Evolutionary conservation across 2,113 vertebrate genomes (phyloP).

Genomic region (Catharus fuscescens): DNA sequence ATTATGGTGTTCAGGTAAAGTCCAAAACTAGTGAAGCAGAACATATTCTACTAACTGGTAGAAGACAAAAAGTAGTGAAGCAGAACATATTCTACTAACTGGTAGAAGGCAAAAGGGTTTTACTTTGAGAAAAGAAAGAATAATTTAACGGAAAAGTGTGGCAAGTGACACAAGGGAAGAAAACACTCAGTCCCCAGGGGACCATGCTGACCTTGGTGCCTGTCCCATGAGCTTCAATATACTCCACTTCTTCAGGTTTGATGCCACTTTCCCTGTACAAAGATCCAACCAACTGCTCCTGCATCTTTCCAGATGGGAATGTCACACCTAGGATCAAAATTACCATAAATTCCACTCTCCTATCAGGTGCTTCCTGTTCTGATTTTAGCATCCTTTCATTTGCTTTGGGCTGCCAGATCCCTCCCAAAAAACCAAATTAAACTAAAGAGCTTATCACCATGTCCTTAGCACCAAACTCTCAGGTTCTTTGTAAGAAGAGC

Average conservation of each 20-base stretch:
- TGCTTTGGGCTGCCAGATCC: not conserved
- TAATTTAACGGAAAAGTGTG: not conserved
- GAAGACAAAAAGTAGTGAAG: not conserved
- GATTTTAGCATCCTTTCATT: not conserved
- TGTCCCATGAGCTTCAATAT: slow-evolving; percentile 93
- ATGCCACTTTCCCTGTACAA: slow-evolving; percentile 80
- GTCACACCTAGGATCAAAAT: slow-evolving; percentile 84
- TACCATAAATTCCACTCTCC: not conserved
- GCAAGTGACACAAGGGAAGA: not conserved
- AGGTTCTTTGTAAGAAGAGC: not conserved
- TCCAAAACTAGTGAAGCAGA: not conserved
- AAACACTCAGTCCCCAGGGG: not conserved
- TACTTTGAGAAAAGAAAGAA: not conserved
- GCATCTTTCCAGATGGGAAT: slow-evolving; percentile 91
- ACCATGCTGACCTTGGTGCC: slow-evolving; percentile 88
- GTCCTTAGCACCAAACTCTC: not conserved
- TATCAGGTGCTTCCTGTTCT: not conserved
- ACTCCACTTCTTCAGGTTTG: slow-evolving; percentile 85
- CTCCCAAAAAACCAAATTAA: not conserved
- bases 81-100: not conserved
- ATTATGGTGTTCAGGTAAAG: not conserved
- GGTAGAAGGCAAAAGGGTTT: not conserved
- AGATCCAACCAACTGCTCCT: slow-evolving; percentile 80
- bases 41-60: not conserved
- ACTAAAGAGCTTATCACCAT: not conserved